Evolutionary conservation across 2,113 vertebrate genomes (phyloP), one percentile per base, ranked within the genome.

Genomic region (Osmerus eperlanus): DNA sequence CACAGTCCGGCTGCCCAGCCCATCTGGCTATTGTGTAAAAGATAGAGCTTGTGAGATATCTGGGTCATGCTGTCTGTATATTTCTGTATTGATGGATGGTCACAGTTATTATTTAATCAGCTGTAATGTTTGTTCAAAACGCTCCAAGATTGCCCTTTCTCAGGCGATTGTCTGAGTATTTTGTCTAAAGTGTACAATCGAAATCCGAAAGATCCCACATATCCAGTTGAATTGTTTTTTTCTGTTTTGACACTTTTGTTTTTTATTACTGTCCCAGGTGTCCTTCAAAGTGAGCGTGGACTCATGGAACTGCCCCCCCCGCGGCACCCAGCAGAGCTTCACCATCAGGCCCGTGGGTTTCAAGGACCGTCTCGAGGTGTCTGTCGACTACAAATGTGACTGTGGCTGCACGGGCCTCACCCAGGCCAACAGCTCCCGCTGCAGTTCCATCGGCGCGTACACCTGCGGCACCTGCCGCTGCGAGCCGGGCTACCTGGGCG

Each of bases 281-380:
- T 97, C 96, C n/a, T 99, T 99, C 1, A 93, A 96, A 28, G 92
- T 99, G 74, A 91, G 90, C 0, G 94, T 95, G 77, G 94, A 97
- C 77, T 95, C 97, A 0, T 90, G 94, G 58, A 90, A 91, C 85
- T 99, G 97, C 76, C 95, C 94, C 0, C 21, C 88, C 0, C 85
- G 70, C 16, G 89, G 83, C 13, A 64, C 70, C 0, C 74, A 85
- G 13, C 94, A 93, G 3, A 83, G 51, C 7, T 98, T 99, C 86
- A 92, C 94, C 73, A 95, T 99, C 85, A 94, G 94, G 74, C 96
- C 97, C 0, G 96, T 96, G 0, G 97, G 97, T 0, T 99, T 99
- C 78, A 95, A 96, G 72, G 97, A 99, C 84, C 93, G 91, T 0
- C 89, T 99, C 87, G 91, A 94, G 83, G 94, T 98, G 80, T 32